Percentiles rank a stretch among this genome's conserved stretches.
These are phyloP conservation scores for Thalpophila matura DNA, from an alignment of 2,888 invertebrate species.

Conservation along the genomic window DNA sequence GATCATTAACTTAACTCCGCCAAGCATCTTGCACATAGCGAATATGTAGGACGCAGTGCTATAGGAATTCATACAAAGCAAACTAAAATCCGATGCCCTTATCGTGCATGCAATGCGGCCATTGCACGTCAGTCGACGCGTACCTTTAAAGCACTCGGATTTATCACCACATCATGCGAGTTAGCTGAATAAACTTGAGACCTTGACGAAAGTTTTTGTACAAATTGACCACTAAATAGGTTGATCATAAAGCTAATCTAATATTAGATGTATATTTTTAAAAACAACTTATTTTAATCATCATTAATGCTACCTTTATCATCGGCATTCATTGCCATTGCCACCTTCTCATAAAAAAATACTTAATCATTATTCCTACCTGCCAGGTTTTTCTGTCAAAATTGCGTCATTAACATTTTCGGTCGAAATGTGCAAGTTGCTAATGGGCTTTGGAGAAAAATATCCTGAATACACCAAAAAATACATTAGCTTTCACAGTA, in stretches of 20 bases:
- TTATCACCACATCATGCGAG: too few species aligned
- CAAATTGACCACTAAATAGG: too few species aligned
- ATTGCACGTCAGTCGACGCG: too few species aligned
- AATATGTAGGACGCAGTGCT: too few species aligned
- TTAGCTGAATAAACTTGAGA: background rate
- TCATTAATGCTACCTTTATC: constrained; percentile 2
- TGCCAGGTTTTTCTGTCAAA: constrained; percentile 14
- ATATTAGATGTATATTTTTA: background rate
- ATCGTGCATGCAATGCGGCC: too few species aligned
- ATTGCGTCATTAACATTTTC: constrained; percentile 1
- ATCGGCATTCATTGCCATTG: constrained; percentile 4
- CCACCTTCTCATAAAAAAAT: constrained; percentile 13
- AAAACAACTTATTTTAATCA: constrained; percentile 17
- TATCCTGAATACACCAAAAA: background rate
- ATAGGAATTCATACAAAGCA: too few species aligned
- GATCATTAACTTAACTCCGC: too few species aligned
- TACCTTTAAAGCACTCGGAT: too few species aligned
- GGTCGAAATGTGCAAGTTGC: background rate
- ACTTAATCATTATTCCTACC: background rate
- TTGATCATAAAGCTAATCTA: background rate
- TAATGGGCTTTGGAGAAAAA: background rate
- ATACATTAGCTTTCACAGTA: background rate
- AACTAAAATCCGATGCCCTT: too few species aligned
- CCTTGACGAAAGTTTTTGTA: constrained; percentile 10
- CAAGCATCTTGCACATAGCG: too few species aligned